These are phyloP conservation scores for Agapornis roseicollis DNA, from an alignment of 2,113 vertebrate species.

Conservation along the genomic window DNA sequence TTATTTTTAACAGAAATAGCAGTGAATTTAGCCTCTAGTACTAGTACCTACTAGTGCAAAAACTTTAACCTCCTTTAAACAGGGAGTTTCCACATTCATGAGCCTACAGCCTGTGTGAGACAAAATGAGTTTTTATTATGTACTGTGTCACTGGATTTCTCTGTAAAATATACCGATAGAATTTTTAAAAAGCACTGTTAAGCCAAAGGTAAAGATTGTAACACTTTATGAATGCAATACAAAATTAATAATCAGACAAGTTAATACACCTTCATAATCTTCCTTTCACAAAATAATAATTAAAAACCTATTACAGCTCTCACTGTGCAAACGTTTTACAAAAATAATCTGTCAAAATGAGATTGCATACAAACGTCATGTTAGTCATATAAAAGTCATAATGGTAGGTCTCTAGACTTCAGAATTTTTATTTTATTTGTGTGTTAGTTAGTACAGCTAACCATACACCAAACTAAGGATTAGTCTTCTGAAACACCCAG, in stretches of 20 bases:
- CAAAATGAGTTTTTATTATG: background rate
- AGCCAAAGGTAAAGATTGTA: background rate
- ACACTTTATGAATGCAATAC: background rate
- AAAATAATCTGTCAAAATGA: background rate
- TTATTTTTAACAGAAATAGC: background rate
- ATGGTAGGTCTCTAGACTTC: background rate
- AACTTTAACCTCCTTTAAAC: background rate
- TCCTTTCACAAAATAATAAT: constrained; percentile 1
- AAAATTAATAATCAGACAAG: background rate
- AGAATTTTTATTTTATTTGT: background rate
- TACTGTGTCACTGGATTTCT: background rate
- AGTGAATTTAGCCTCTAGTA: background rate
- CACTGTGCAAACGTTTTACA: background rate
- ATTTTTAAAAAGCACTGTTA: background rate
- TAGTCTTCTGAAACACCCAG: background rate
- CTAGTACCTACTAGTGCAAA: background rate
- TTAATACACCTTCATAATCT: background rate
- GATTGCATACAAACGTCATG: background rate
- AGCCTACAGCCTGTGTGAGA: background rate
- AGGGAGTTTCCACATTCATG: background rate
- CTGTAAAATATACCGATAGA: background rate
- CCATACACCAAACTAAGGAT: background rate
- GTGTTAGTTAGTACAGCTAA: background rate
- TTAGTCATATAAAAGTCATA: background rate
- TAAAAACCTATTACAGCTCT: background rate